These are phyloP conservation scores for Dione juno DNA, from an alignment of 2,888 invertebrate species.

Conservation along the genomic window DNA sequence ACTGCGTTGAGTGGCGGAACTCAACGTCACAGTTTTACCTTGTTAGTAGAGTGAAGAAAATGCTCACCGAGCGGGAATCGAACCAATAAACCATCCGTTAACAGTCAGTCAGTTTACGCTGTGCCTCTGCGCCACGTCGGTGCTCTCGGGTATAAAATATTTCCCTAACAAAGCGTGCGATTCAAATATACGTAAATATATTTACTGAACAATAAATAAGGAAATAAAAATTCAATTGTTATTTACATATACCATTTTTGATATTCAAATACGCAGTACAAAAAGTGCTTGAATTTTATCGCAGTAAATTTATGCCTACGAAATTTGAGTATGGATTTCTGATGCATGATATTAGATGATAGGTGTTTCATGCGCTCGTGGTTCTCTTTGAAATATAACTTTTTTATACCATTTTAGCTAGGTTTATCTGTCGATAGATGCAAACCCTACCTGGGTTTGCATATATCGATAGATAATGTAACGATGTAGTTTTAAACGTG, in stretches of 20 bases:
- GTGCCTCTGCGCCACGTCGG: background rate
- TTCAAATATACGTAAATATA: background rate
- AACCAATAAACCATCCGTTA: no score
- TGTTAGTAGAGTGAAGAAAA: no score
- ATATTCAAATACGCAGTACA: slow-evolving; percentile 25
- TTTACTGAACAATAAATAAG: slow-evolving; percentile 8
- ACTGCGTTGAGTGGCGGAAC: no score
- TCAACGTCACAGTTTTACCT: no score
- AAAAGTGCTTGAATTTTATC: slow-evolving; percentile 13
- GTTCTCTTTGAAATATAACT: background rate
- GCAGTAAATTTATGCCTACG: background rate
- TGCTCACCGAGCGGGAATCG: no score
- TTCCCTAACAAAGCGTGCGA: background rate
- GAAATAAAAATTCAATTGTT: slow-evolving; percentile 17
- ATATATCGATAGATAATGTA: no score
- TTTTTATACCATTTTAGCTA: no score
- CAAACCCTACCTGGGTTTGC: no score
- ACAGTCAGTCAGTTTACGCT: background rate
- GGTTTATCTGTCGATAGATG: no score
- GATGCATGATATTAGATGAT: background rate
- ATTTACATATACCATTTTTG: slow-evolving; percentile 25
- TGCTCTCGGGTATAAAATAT: background rate
- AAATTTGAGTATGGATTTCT: background rate
- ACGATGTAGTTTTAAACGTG: no score
- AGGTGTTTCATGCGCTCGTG: background rate